Conservation (phyloP, 1,140 invertebrate genomes). For the Hycleus phaleratus region DNA sequence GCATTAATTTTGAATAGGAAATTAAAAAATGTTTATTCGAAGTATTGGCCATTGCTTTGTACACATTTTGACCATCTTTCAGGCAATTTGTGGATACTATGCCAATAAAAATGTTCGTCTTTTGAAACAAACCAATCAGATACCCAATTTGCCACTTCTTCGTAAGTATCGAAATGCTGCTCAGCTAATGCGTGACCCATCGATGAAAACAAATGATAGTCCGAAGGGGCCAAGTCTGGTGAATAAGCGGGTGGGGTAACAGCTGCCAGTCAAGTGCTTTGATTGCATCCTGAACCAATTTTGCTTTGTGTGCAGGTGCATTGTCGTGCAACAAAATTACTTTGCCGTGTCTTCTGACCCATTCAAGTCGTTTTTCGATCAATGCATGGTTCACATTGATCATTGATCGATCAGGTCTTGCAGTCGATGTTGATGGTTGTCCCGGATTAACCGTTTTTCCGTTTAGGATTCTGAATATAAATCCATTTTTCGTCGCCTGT, state of each 20-base stretch:
- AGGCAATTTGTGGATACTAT: neutral
- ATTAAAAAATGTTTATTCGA: neutral
- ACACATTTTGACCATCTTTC: slow-evolving; percentile 4
- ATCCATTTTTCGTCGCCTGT: slow-evolving; percentile 18
- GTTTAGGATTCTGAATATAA: too few species aligned
- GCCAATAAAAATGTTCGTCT: neutral
- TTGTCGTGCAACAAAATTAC: slow-evolving; percentile 22
- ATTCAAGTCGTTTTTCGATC: slow-evolving; percentile 7
- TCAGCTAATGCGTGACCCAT: slow-evolving; percentile 1
- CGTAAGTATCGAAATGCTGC: neutral
- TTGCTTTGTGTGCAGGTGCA: neutral
- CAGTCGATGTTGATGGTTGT: slow-evolving; percentile 21
- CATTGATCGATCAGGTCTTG: slow-evolving; percentile 19
- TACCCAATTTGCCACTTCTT: neutral
- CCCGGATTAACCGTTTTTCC: too few species aligned
- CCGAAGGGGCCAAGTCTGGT: slow-evolving; percentile 2
- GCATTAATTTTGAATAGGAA: too few species aligned
- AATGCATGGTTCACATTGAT: slow-evolving; percentile 19
- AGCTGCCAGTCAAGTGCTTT: slow-evolving; percentile 24
- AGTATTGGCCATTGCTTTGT: neutral
- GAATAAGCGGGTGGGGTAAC: slow-evolving; percentile 9
- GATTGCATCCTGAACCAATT: slow-evolving; percentile 17
- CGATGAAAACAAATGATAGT: neutral
- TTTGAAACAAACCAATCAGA: neutral
- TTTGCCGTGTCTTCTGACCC: slow-evolving; percentile 6